phyloP scores from a whole-genome alignment of 1,140 invertebrate species.

The Paraescarpia echinospica region DNA sequence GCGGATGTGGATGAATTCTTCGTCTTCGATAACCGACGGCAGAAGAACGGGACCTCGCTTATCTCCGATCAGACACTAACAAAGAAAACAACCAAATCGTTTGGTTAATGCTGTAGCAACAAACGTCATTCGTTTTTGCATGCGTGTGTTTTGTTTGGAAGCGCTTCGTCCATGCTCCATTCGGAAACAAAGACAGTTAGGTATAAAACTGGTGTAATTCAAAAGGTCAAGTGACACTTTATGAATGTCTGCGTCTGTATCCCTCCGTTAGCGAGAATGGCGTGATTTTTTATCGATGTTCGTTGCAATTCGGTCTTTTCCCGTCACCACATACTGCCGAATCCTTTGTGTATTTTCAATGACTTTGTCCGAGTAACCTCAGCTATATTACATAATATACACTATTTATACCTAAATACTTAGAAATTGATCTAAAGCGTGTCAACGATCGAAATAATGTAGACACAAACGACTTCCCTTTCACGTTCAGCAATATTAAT shows the following conservation, averaged over 20 bases:
- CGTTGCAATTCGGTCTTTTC: neutral
- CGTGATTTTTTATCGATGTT: neutral
- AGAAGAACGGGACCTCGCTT: slow-evolving; percentile 56
- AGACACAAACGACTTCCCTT: too few relatives aligned
- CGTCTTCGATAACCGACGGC: slow-evolving; percentile 48
- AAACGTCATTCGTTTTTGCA: neutral
- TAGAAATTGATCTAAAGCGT: too few relatives aligned
- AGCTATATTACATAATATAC: too few relatives aligned
- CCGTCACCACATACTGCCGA: neutral
- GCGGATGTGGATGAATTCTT: slow-evolving; percentile 51
- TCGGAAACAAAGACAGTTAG: neutral
- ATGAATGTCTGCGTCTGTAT: neutral
- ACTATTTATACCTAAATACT: too few relatives aligned
- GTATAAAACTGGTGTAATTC: neutral
- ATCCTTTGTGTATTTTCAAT: too few relatives aligned
- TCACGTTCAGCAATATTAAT: too few relatives aligned
- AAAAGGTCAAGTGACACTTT: neutral
- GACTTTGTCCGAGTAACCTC: too few relatives aligned
- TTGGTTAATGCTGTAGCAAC: neutral
- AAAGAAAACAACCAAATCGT: neutral
- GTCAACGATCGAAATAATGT: too few relatives aligned
- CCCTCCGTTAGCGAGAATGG: neutral
- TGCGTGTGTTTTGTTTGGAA: neutral
- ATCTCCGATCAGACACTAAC: slow-evolving; percentile 57
- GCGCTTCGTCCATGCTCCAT: neutral